A percentile compares a stretch with the other conserved stretches of the same genome.
phyloP scores from a whole-genome alignment of 2,113 vertebrate species.

The Lichenostomus cassidix region DNA sequence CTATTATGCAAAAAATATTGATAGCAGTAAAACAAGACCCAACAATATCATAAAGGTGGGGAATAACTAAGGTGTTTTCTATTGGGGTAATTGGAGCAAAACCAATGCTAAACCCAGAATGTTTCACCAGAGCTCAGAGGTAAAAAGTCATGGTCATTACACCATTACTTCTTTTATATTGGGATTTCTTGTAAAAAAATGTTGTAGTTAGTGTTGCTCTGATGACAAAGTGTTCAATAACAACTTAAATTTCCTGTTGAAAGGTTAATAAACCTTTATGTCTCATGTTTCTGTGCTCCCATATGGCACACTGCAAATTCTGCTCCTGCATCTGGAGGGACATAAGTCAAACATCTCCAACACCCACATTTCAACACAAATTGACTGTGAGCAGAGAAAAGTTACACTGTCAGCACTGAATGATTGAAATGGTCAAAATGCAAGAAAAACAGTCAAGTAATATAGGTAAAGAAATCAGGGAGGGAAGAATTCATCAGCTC shows the following conservation, averaged over 20 bases:
- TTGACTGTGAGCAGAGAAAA: neutral
- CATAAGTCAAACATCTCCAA: neutral
- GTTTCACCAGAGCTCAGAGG: neutral
- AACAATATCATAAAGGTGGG: neutral
- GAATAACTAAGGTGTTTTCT: neutral
- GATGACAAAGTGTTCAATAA: neutral
- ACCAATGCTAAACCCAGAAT: neutral
- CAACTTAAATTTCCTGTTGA: neutral
- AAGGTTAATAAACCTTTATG: slow-evolving; percentile 1
- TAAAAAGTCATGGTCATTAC: neutral
- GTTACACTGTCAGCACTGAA: neutral
- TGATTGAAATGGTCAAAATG: neutral
- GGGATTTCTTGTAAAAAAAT: neutral
- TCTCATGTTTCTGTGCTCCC: neutral
- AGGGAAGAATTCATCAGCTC: neutral
- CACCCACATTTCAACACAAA: neutral
- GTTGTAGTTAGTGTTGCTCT: neutral
- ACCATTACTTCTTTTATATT: neutral
- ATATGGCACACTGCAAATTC: neutral
- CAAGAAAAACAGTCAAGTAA: neutral
- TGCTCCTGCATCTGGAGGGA: neutral
- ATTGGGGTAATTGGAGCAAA: neutral
- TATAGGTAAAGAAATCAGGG: neutral
- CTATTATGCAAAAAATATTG: neutral
- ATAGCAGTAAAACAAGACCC: neutral